Percentiles rank a stretch among this genome's conserved stretches.
These are phyloP conservation scores for Sialis lutaria DNA, from an alignment of 2,888 invertebrate genomes.

Conservation along the genomic window DNA sequence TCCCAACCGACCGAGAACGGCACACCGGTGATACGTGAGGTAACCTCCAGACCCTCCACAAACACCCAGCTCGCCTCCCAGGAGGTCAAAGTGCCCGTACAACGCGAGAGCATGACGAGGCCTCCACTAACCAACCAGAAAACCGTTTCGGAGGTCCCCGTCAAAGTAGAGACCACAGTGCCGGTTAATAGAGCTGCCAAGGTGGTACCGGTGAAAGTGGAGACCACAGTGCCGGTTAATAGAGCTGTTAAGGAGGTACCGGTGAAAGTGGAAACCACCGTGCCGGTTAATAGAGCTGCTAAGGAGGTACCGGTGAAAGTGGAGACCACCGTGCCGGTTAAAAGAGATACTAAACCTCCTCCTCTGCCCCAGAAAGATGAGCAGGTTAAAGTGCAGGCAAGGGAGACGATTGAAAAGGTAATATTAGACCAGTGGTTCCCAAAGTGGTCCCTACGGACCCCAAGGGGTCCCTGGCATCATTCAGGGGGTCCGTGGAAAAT, in stretches of 20 bases:
- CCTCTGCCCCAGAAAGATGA: not conserved
- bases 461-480: too few species aligned
- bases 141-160: not conserved
- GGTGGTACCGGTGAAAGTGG: not conserved
- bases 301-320: slow-evolving; percentile 13
- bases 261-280: slow-evolving; percentile 16
- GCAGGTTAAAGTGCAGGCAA: not conserved
- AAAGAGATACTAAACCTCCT: not conserved
- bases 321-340: slow-evolving; percentile 11
- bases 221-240: not conserved
- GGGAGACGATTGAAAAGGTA: slow-evolving; percentile 4
- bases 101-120: slow-evolving; percentile 12
- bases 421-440: too few species aligned
- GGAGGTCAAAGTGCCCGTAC: slow-evolving; percentile 24
- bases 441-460: too few species aligned
- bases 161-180: slow-evolving; percentile 9
- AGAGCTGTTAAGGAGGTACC: slow-evolving; percentile 8
- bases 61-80: slow-evolving; percentile 16
- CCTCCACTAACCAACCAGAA: slow-evolving; percentile 8
- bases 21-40: not conserved
- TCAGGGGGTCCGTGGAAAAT: too few species aligned
- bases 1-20: slow-evolving; percentile 17
- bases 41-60: slow-evolving; percentile 2
- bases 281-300: not conserved
- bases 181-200: slow-evolving; percentile 1